Percentiles rank a stretch among this genome's conserved stretches.
phyloP scores from a whole-genome alignment of 2,113 vertebrate species.

The Orcinus orca region DNA sequence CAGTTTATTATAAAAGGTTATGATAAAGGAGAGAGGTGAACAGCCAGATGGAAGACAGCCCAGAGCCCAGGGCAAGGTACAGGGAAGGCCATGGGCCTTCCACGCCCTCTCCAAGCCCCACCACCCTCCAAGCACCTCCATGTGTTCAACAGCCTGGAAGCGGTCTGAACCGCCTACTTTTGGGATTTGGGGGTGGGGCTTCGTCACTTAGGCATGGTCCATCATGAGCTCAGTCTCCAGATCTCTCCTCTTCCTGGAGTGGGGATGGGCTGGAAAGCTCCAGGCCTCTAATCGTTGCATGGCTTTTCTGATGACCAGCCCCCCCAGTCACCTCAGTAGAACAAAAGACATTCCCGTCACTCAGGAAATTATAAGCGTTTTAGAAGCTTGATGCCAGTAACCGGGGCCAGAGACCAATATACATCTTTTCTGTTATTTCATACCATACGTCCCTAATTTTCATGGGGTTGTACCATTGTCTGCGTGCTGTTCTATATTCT shows the following conservation, averaged over 20 bases:
- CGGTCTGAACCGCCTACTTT: background rate
- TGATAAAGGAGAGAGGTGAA: background rate
- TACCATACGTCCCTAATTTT: background rate
- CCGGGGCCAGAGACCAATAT: background rate
- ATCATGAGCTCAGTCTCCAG: too few species aligned
- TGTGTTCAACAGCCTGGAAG: background rate
- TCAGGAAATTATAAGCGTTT: too few species aligned
- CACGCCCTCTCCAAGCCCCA: rapidly evolving
- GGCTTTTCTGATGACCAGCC: background rate
- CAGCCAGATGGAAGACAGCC: too few species aligned
- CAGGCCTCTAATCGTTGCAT: background rate
- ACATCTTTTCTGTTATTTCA: background rate
- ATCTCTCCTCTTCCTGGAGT: background rate
- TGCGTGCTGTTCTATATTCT: rapidly evolving
- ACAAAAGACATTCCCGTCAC: background rate
- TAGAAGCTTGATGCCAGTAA: background rate
- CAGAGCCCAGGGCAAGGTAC: background rate
- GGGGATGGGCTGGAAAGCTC: background rate
- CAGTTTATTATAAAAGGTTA: background rate
- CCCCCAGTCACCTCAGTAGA: background rate
- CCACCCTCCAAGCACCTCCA: background rate
- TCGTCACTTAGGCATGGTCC: background rate
- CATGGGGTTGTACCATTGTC: background rate
- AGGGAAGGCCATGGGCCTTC: background rate
- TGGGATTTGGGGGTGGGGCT: background rate